Base-by-base conservation (phyloP, 2,888 invertebrate genomes). In the Drosophila greeni region DNA sequence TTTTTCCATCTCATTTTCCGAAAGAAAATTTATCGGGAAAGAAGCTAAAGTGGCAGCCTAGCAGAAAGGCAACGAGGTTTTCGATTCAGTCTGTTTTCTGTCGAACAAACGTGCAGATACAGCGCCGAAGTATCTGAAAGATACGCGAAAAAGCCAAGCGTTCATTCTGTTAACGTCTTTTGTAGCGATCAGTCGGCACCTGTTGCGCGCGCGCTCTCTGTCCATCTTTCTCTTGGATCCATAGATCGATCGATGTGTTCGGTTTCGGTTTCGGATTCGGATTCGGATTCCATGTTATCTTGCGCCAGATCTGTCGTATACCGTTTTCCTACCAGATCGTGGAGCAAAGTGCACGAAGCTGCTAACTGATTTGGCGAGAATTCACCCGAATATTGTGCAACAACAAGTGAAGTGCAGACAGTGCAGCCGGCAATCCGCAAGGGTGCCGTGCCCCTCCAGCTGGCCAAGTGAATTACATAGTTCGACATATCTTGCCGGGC, bases 121-220 rank as follows among this genome's bases (percentile, higher is more conserved):
- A n/a, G n/a, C n/a, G n/a, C n/a, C n/a, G n/a, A n/a, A n/a, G n/a
- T n/a, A n/a, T n/a, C n/a, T n/a, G n/a, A n/a, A n/a, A n/a, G n/a
- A n/a, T n/a, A n/a, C n/a, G n/a, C n/a, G n/a, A n/a, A n/a, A n/a
- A n/a, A n/a, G n/a, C n/a, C n/a, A n/a, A n/a, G n/a, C n/a, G 20
- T 20, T 23, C 26, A 55, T 54, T 55, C 54, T 26, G 53, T 18
- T 53, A 26, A 26, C 34, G 53, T 53, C 24, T 5, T 53, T 84
- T 85, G 84, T 85, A 81, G 86, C 81, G 88, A 84, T 77, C 84
- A 86, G 88, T 87, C 66, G 87, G 80, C 86, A 87, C 86, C 86
- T 87, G 87, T 86, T 82, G 73, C 45, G 64, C 62, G 18, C 31
- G 65, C 74, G 71, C 61, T 54, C 45, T 37, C 42, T 37, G 14